A percentile compares a stretch with the other conserved stretches of the same genome.
Conservation (phyloP, 2,888 invertebrate genomes). For the Lepidochrysops patricia region DNA sequence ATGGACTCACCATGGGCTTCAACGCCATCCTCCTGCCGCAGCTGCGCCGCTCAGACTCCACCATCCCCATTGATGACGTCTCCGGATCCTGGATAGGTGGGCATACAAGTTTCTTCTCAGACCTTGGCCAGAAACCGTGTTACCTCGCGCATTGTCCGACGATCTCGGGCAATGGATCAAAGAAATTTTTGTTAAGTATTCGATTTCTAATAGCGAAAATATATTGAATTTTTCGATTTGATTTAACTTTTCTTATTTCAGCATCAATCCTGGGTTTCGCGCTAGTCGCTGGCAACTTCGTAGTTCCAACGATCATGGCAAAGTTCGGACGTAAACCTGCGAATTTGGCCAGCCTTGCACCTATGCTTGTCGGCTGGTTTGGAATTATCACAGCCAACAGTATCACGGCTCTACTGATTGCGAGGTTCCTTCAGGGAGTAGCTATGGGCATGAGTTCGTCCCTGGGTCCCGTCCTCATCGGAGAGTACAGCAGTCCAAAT, state of each 20-base stretch:
- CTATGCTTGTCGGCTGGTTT: slow-evolving; percentile 70
- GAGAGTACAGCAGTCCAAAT: slow-evolving; percentile 72
- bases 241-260: slow-evolving; percentile 30
- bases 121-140: too few species aligned
- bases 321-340: slow-evolving; percentile 68
- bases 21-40: slow-evolving; percentile 75
- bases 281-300: slow-evolving; percentile 44
- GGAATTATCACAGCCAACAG: slow-evolving; percentile 47
- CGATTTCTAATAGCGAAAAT: too few species aligned
- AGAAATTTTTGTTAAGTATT: too few species aligned
- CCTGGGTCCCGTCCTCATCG: slow-evolving; percentile 62
- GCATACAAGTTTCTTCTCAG: slow-evolving; percentile 21
- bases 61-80: slow-evolving; percentile 49
- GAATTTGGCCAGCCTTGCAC: slow-evolving; percentile 56
- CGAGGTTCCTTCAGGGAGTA: slow-evolving; percentile 54
- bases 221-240: too few species aligned
- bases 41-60: slow-evolving; percentile 45
- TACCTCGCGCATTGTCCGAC: too few species aligned
- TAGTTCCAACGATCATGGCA: slow-evolving; percentile 60
- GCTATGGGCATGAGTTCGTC: slow-evolving; percentile 69
- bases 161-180: too few species aligned
- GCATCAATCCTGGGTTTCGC: slow-evolving; percentile 49
- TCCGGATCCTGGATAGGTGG: slow-evolving; percentile 73
- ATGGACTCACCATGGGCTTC: slow-evolving; percentile 62
- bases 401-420: slow-evolving; percentile 42